phyloP scores from a whole-genome alignment of 2,113 vertebrate genomes.

The Brachyistius frenatus region DNA sequence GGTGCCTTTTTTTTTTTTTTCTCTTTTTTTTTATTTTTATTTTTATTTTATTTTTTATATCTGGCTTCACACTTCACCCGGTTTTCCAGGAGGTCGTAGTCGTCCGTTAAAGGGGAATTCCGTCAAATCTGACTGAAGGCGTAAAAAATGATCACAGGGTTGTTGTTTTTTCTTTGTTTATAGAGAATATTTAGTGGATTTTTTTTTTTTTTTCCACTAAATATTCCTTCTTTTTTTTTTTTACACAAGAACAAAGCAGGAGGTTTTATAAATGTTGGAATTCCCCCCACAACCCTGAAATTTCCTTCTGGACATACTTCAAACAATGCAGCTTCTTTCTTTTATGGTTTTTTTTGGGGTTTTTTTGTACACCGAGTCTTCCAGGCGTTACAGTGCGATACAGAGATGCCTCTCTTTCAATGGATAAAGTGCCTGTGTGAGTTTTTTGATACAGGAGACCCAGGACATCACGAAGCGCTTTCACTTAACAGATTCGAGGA shows the following conservation, averaged over 20 bases:
- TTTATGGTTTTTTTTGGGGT: constrained; percentile 6
- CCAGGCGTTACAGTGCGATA: constrained; percentile 51
- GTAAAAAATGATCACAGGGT: not conserved
- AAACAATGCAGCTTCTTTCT: constrained; percentile 23
- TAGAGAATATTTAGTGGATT: constrained; percentile 14
- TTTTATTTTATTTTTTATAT: not conserved
- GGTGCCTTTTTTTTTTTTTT: too few relatives aligned
- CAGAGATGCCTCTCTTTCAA: constrained; percentile 55
- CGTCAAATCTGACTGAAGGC: constrained; percentile 15
- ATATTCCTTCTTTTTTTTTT: constrained; percentile 1
- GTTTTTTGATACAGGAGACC: constrained; percentile 42
- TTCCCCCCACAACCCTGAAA: constrained; percentile 13
- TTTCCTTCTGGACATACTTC: constrained; percentile 14
- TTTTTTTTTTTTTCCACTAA: not conserved
- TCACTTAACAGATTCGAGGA: constrained; percentile 35
- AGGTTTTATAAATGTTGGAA: constrained; percentile 2
- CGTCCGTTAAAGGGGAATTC: constrained; percentile 29
- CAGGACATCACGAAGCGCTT: constrained; percentile 19
- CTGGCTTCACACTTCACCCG: constrained; percentile 14
- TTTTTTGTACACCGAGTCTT: constrained; percentile 53
- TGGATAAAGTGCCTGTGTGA: constrained; percentile 76
- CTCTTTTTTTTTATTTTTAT: too few relatives aligned
- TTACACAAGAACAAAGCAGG: constrained; percentile 9
- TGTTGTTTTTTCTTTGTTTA: constrained; percentile 2
- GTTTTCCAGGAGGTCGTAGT: not conserved